Base-by-base conservation (phyloP, 2,113 vertebrate species). In the Tragulus kanchil region DNA sequence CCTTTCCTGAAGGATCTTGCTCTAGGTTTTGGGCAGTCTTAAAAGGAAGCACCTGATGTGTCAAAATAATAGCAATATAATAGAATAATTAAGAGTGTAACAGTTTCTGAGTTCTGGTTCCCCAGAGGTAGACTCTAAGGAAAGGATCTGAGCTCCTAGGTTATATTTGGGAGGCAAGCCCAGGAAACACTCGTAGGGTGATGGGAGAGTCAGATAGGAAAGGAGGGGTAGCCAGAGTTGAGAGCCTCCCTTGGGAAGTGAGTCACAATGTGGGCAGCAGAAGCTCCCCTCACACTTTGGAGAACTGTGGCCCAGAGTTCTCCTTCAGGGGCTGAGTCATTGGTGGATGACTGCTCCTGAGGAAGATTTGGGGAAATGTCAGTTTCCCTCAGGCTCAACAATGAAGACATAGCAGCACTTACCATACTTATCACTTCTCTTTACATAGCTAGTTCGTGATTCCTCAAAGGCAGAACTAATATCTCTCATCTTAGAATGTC, bases 301-400 rank as follows among this genome's bases (percentile, higher is more conserved):
- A 64, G 67, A 83, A 26, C 2, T 31, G 16, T 93, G 45, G 15
- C 45, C 25, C 8, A n/a, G n/a, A 15, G 11, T 50, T 75, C 50
- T 52, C 23, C 52, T 4, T 5, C 0, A n/a, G 10, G 3, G 3
- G 2, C 3, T 48, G 9, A 89, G 67, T n/a, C 36, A 15, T 5
- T 48, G 52, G 9, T 58, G 15, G 8, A n/a, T 84, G 26, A 11
- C 31, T 52, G 2, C 26, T 79, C 62, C 28, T 3, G 12, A 15
- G 19, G 2, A 78, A 86, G 75, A 15, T 67, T n/a, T n/a, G n/a
- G 65, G 48, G 54, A 81, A n/a, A 28, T 90, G 7, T 0, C 4
- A 82, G 5, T 8, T 15, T 36, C 45, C 13, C 1, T 69, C 58
- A 26, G 58, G 4, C 16, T 88, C 56, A 56, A 28, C 87, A 28